phyloP scores from a whole-genome alignment of 2,888 invertebrate species.

The Choristoneura rosaceana region DNA sequence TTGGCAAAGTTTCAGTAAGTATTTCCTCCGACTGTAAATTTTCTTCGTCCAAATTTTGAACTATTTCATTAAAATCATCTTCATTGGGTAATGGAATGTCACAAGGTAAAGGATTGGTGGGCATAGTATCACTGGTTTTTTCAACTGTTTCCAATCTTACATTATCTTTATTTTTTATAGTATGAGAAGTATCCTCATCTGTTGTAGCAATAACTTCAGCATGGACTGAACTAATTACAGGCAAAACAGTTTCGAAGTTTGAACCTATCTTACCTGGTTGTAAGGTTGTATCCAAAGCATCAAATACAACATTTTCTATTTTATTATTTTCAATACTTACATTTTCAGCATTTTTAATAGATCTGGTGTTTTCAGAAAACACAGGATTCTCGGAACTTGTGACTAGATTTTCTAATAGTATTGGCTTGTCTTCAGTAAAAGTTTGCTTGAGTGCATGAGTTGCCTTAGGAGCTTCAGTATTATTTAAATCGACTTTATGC shows the following conservation, averaged over 20 bases:
- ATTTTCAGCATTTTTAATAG: not conserved
- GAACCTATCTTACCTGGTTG: too few relatives aligned
- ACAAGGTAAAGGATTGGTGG: slow-evolving; percentile 47
- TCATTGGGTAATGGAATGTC: slow-evolving; percentile 65
- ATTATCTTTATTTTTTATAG: not conserved
- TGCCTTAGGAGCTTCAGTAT: not conserved
- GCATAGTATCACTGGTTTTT: slow-evolving; percentile 1
- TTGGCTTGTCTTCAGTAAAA: not conserved
- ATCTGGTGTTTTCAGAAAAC: not conserved
- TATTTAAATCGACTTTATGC: slow-evolving; percentile 6
- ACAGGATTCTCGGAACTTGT: not conserved
- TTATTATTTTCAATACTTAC: slow-evolving; percentile 16
- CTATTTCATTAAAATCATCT: slow-evolving; percentile 55
- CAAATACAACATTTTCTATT: slow-evolving; percentile 4
- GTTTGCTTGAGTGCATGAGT: slow-evolving; percentile 1
- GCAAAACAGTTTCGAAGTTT: slow-evolving; percentile 6
- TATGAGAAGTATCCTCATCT: not conserved
- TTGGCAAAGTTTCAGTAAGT: not conserved
- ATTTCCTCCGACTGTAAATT: not conserved
- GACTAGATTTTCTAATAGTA: slow-evolving; percentile 12
- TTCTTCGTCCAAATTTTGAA: slow-evolving; percentile 19
- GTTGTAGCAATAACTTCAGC: slow-evolving; percentile 9
- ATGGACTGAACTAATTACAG: slow-evolving; percentile 9
- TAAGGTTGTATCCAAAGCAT: not conserved
- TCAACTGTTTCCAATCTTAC: not conserved